Percentiles rank a stretch among this genome's conserved stretches.
Evolutionary conservation across 2,113 vertebrate genomes (phyloP).

Genomic region (Daubentonia madagascariensis): DNA sequence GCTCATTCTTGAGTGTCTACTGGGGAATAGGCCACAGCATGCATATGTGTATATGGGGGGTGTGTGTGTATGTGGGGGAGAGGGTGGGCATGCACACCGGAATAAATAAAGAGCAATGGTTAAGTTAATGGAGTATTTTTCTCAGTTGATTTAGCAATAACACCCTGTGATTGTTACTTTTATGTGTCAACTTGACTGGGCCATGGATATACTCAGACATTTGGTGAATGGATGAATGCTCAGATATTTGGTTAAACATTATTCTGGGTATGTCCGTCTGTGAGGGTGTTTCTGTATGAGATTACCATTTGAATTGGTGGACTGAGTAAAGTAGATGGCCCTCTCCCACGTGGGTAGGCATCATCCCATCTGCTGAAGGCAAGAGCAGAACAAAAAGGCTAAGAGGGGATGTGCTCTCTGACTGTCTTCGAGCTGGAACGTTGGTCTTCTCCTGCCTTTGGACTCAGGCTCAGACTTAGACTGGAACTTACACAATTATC

Average conservation of each 20-base stretch:
- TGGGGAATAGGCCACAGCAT: neutral
- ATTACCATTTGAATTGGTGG: neutral
- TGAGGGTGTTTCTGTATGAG: neutral
- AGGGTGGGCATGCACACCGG: neutral
- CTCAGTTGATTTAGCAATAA: neutral
- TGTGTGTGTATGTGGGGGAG: no score
- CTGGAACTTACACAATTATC: neutral
- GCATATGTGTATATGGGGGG: fast-evolving
- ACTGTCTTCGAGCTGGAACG: neutral
- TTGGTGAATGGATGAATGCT: neutral
- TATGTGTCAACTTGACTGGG: neutral
- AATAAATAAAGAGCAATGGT: neutral
- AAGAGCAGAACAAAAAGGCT: neutral
- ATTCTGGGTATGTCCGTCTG: neutral
- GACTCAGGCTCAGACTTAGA: neutral
- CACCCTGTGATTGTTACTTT: neutral
- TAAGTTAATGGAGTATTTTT: neutral
- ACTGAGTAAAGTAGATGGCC: neutral
- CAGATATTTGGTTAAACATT: neutral
- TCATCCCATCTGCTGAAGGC: neutral
- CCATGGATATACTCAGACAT: no score
- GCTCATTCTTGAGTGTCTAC: neutral
- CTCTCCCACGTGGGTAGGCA: neutral
- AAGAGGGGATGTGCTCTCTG: neutral
- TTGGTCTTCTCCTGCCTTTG: neutral